phyloP scores from a whole-genome alignment of 2,888 invertebrate species.

The Dexiosoma caninum region DNA sequence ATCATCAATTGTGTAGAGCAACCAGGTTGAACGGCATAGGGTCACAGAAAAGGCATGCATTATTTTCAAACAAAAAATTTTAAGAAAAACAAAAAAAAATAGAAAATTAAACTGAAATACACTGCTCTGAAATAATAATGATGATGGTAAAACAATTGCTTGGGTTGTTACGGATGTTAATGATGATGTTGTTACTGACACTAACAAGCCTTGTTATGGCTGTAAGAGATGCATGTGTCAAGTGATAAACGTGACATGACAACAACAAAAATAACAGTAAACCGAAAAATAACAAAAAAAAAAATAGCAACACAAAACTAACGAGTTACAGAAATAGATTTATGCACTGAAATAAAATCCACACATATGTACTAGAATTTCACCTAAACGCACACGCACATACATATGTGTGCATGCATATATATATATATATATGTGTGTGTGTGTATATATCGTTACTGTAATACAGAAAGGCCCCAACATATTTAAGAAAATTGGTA shows the following conservation, averaged over 20 bases:
- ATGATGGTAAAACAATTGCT: conserved; percentile 25
- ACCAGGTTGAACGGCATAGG: conserved; percentile 6
- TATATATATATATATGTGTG: too few relatives aligned
- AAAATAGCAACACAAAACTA: conserved; percentile 19
- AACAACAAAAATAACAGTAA: conserved; percentile 44
- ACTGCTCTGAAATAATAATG: conserved; percentile 30
- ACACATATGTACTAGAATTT: background rate
- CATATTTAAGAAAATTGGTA: too few relatives aligned
- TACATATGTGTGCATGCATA: too few relatives aligned
- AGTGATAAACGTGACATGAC: conserved; percentile 63
- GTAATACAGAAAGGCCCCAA: too few relatives aligned
- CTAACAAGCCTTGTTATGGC: conserved; percentile 64
- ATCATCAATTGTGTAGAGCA: conserved; percentile 51
- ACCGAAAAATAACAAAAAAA: background rate
- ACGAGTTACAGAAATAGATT: conserved; percentile 41
- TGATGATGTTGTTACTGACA: conserved; percentile 48
- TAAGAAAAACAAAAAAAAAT: background rate
- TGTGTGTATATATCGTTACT: too few relatives aligned
- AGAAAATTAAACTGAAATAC: conserved; percentile 18
- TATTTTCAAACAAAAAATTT: background rate
- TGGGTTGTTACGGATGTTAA: background rate
- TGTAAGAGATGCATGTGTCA: conserved; percentile 62
- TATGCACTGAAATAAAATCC: conserved; percentile 35
- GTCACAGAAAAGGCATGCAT: background rate
- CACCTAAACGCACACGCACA: background rate